A percentile compares a stretch with the other conserved stretches of the same genome.
These are phyloP conservation scores for Beroe ovata DNA, from an alignment of 37 sponge, comb jelly and placozoan genomes.

Conservation along the genomic window DNA sequence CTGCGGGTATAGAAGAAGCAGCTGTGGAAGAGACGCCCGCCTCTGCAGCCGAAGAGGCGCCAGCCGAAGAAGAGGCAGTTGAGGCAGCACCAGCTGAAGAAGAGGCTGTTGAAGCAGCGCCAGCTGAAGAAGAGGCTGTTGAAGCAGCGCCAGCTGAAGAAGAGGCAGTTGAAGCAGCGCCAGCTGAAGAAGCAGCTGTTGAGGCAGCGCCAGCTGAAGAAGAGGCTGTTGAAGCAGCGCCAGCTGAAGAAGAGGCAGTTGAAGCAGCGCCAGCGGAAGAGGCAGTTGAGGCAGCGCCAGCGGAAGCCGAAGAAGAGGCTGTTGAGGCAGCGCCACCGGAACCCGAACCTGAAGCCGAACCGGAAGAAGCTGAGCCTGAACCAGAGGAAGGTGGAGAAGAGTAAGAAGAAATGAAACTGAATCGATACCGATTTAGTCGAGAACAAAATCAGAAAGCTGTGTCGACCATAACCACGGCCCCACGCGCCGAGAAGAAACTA, in stretches of 20 bases:
- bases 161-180: not conserved
- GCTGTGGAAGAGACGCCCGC: not conserved
- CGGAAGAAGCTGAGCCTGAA: not conserved
- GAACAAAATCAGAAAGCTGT: not conserved
- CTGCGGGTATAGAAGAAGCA: not conserved
- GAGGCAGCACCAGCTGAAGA: constrained; percentile 37
- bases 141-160: not conserved
- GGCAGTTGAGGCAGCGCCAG: not conserved
- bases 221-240: not conserved
- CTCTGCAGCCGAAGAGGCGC: not conserved
- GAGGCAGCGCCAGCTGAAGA: not conserved
- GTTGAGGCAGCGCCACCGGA: not conserved
- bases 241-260: not conserved
- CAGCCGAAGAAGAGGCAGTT: constrained; percentile 1
- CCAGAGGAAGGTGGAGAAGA: not conserved
- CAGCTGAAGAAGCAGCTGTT: not conserved
- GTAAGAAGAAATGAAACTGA: not conserved
- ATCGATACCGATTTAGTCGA: not conserved
- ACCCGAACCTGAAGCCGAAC: not conserved
- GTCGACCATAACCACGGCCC: too few species aligned
- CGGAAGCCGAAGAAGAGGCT: not conserved
- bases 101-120: constrained; percentile 11
- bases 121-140: not conserved
- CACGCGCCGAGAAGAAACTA: too few species aligned
- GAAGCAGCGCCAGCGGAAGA: not conserved